These are phyloP conservation scores for Hemiscyllium ocellatum DNA, from an alignment of 2,113 vertebrate species.

Conservation along the genomic window DNA sequence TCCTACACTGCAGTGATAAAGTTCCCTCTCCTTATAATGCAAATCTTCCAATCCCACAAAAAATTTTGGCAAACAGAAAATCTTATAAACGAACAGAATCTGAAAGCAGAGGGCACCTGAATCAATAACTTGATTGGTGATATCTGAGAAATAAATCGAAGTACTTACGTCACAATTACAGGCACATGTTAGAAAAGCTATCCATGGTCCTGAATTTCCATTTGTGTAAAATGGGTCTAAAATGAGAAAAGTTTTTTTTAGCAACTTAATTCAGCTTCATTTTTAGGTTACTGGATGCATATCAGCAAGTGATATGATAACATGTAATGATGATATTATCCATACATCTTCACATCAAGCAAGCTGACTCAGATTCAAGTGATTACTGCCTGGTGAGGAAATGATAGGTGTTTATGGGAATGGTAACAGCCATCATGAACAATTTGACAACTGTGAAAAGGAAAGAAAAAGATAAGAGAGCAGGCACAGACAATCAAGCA, in stretches of 20 bases:
- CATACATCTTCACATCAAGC: neutral
- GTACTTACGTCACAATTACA: neutral
- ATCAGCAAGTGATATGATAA: neutral
- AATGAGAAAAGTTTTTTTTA: neutral
- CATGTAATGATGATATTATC: neutral
- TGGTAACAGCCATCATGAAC: neutral
- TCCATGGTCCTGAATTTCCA: neutral
- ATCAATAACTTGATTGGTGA: neutral
- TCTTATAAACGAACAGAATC: neutral
- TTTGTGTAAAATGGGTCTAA: neutral
- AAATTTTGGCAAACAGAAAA: neutral
- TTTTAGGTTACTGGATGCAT: neutral
- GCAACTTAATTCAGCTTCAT: neutral
- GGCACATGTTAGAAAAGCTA: neutral
- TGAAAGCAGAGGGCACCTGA: neutral
- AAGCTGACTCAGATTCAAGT: neutral
- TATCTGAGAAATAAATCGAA: neutral
- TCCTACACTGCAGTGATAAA: too few relatives aligned
- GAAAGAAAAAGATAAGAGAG: neutral
- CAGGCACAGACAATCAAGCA: neutral
- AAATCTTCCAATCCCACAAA: too few relatives aligned
- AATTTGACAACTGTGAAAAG: neutral
- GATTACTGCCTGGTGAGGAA: neutral
- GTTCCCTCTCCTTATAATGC: too few relatives aligned
- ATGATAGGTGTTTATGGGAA: neutral